Conservation (phyloP, 1,140 invertebrate genomes). For the Drosophila kurseongensis region DNA sequence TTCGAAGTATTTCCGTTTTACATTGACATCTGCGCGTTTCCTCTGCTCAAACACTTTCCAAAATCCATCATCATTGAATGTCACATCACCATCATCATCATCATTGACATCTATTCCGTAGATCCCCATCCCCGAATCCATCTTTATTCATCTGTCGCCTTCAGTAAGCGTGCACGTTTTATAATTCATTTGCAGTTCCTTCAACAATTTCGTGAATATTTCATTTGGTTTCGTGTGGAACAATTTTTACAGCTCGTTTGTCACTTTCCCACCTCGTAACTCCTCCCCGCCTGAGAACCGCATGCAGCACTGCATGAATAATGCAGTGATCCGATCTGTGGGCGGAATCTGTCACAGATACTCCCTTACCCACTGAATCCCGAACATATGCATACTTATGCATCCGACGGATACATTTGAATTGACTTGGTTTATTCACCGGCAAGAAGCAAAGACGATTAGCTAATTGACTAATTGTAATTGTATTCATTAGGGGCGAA, state of each 20-base stretch:
- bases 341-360: constrained; percentile 45
- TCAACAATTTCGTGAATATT: constrained; percentile 69
- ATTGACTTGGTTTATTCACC: constrained; percentile 9
- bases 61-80: constrained; percentile 46
- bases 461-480: constrained; percentile 48
- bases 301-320: constrained; percentile 37
- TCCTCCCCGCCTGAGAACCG: constrained; percentile 1
- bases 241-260: constrained; percentile 54
- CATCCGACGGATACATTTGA: constrained; percentile 32
- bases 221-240: constrained; percentile 54
- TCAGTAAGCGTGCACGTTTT: constrained; percentile 42
- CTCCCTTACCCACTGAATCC: background rate
- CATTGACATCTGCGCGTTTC: constrained; percentile 3
- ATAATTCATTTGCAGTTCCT: constrained; percentile 56
- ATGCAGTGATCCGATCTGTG: constrained; percentile 52
- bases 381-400: constrained; percentile 25
- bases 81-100: constrained; percentile 45
- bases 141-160: constrained; percentile 36
- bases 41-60: constrained; percentile 1
- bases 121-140: background rate
- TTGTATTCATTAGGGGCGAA: constrained; percentile 30
- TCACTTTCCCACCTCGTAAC: constrained; percentile 49
- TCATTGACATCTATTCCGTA: constrained; percentile 29
- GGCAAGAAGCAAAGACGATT: constrained; percentile 29
- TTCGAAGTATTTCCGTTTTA: background rate